Percentiles rank a stretch among this genome's conserved stretches.
Evolutionary conservation across 1,140 invertebrate genomes (phyloP).

Genomic region (Zaprionus ghesquierei): DNA sequence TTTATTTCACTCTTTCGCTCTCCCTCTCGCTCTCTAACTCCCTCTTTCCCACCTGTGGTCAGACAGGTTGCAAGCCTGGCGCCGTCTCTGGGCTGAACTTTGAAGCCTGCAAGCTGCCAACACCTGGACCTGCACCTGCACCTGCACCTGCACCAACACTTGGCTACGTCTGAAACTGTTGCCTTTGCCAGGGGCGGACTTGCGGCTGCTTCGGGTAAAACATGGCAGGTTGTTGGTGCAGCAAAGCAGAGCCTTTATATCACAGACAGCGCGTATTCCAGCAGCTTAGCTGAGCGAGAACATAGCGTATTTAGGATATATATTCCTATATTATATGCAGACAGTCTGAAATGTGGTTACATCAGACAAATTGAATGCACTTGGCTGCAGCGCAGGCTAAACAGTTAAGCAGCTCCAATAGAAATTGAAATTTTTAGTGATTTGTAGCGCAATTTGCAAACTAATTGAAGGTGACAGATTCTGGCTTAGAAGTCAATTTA

Average conservation of each 20-base stretch:
- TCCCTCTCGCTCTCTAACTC: neutral
- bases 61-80: neutral
- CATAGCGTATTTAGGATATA: neutral
- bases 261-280: conserved; percentile 24
- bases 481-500: too few relatives aligned
- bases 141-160: conserved; percentile 5
- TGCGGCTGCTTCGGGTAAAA: conserved; percentile 23
- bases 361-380: neutral
- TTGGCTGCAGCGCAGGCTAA: neutral
- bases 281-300: neutral
- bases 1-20: conserved; percentile 18
- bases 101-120: conserved; percentile 26
- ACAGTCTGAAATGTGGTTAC: neutral
- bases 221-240: conserved; percentile 32
- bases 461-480: too few relatives aligned
- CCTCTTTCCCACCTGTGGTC: neutral
- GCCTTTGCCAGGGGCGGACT: neutral
- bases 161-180: too few relatives aligned
- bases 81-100: conserved; percentile 36
- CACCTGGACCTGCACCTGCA: conserved; percentile 8
- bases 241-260: conserved; percentile 35
- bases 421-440: neutral
- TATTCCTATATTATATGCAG: neutral
- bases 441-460: too few relatives aligned
- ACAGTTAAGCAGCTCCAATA: neutral